Base-by-base conservation (phyloP, 2,888 invertebrate species). In the Macrophya alboannulata region DNA sequence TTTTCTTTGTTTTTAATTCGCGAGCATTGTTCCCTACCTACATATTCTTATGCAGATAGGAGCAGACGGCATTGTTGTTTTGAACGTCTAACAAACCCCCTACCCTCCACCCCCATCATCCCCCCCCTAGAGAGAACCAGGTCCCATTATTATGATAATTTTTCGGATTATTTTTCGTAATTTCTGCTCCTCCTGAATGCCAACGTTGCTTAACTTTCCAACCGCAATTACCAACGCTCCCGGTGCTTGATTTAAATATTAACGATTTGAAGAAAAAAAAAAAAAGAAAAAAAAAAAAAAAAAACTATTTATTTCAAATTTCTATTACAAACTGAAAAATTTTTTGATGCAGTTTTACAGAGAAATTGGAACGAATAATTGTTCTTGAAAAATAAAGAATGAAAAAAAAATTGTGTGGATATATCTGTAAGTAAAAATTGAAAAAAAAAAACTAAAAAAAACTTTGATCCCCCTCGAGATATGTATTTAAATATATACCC, bases 21-120 rank as follows among this genome's bases (percentile, higher is more conserved):
- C 21, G 12, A 62, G 62, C 62, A 62, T 62, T 62, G 43, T 74
- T 43, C 74, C 45, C 25, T 25, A 31, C 21, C 31, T 25, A 81
- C 62, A 92, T 91, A 92, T 92, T 92, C 91, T 92, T 91, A 92
- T 92, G 92, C 90, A 92, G 91, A 92, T 92, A 87, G 87, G 87
- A 89, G 84, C 88, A 89, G 90, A 90, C 89, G 89, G 91, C 91
- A 90, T 91, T 92, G 92, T 92, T 91, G 77, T 77, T 40, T 77
- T 37, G 51, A 51, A 77, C 55, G 89, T 90, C 77, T 48, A 72
- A 51, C n/a, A 37, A 51, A n/a, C 12, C 25, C 25, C 25, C 31
- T 4, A 8, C 37, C 51, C 43, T 51, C 31, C 43, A n/a, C n/a
- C n/a, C 12, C n/a, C 21, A 71, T n/a, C 21, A 21, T 10, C 15